These are phyloP conservation scores for Agriopis leucophaearia DNA, from an alignment of 2,888 invertebrate species.

Conservation along the genomic window DNA sequence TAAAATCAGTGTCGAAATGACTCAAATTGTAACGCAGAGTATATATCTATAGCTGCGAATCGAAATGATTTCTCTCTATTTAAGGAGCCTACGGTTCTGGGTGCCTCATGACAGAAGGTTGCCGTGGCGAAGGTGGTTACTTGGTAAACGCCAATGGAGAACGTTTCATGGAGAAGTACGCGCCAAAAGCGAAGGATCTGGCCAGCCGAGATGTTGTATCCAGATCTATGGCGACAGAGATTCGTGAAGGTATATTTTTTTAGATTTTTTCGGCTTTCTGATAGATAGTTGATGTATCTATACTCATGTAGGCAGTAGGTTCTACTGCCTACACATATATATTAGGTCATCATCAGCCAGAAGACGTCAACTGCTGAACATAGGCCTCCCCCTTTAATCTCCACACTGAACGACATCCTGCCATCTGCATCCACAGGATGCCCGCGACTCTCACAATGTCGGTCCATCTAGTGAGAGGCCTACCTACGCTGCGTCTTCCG, in stretches of 20 bases:
- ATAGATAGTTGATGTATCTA: background rate
- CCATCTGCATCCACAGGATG: no score
- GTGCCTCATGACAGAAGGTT: constrained; percentile 98
- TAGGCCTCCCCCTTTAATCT: no score
- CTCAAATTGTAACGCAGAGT: no score
- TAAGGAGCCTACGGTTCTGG: constrained; percentile 98
- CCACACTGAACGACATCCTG: no score
- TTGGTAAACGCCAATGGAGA: constrained; percentile 97
- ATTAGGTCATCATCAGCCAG: no score
- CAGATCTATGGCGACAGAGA: constrained; percentile 98
- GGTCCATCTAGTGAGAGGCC: no score
- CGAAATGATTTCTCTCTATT: constrained; percentile 7
- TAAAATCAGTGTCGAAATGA: no score
- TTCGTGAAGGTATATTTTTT: constrained; percentile 88
- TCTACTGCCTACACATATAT: background rate
- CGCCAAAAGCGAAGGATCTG: constrained; percentile 98
- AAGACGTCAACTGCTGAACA: no score
- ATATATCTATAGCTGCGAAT: no score
- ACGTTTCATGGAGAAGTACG: constrained; percentile 99
- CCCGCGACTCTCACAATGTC: no score
- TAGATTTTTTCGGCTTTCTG: background rate
- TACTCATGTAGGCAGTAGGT: no score
- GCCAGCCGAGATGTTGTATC: constrained; percentile 99
- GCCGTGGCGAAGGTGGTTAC: constrained; percentile 98
- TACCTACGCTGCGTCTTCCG: no score